Conservation (phyloP, 1,140 invertebrate species). For the Oryctes rhinoceros region DNA sequence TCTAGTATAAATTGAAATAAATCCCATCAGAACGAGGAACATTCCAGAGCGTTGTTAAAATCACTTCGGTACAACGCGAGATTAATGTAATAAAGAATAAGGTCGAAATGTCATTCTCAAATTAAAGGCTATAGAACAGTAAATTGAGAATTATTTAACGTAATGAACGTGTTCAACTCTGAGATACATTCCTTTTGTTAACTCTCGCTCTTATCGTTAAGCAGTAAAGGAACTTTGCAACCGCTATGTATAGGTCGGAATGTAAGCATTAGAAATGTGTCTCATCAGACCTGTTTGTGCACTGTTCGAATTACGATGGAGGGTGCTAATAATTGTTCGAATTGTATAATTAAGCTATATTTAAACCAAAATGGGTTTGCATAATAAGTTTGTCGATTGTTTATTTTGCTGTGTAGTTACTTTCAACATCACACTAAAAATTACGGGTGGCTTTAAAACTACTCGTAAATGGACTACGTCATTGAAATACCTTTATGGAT, state of each 20-base stretch:
- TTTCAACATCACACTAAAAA: background rate
- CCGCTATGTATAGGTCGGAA: background rate
- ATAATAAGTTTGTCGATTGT: background rate
- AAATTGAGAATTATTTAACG: background rate
- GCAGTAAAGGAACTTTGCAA: background rate
- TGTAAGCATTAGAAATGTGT: background rate
- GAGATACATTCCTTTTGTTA: constrained; percentile 10
- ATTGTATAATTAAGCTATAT: background rate
- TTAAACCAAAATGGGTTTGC: background rate
- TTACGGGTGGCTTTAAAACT: background rate
- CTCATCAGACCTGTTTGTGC: background rate
- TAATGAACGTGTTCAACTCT: background rate
- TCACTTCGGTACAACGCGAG: too few species aligned
- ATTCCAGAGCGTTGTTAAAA: too few species aligned
- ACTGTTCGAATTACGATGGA: background rate
- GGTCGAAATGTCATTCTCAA: background rate
- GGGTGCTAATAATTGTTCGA: background rate
- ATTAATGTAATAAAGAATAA: too few species aligned
- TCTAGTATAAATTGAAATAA: background rate
- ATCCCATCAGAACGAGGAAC: background rate
- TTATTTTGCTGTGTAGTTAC: background rate
- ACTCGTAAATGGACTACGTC: too few species aligned
- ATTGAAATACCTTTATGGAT: background rate
- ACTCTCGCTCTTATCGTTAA: background rate
- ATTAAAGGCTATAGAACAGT: background rate